Conservation (phyloP, 2,888 invertebrate genomes). For the Hyposoter didymator region DNA sequence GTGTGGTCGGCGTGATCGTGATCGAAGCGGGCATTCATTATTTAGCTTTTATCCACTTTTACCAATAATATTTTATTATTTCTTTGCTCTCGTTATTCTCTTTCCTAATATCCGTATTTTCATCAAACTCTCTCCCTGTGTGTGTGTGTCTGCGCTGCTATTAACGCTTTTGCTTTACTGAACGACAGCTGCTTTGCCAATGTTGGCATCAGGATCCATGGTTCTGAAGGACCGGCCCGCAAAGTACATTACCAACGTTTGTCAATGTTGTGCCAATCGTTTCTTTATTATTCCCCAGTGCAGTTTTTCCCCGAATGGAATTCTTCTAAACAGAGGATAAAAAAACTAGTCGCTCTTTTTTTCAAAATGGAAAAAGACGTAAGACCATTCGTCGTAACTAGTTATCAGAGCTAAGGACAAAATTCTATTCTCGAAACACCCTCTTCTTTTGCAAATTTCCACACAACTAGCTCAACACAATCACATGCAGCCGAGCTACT, state of each 20-base stretch:
- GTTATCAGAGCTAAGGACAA: not conserved
- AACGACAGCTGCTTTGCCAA: constrained; percentile 77
- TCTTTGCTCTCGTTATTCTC: constrained; percentile 39
- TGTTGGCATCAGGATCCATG: constrained; percentile 81
- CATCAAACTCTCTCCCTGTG: constrained; percentile 20
- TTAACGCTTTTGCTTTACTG: constrained; percentile 73
- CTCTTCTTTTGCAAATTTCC: not conserved
- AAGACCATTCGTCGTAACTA: not conserved
- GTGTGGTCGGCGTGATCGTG: constrained; percentile 77
- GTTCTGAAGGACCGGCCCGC: constrained; percentile 80
- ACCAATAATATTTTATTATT: constrained; percentile 16
- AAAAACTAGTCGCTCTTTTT: constrained; percentile 17
- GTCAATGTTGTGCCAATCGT: constrained; percentile 43
- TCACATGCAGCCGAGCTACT: not conserved
- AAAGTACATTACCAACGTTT: constrained; percentile 82
- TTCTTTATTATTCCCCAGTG: not conserved
- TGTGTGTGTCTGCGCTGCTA: constrained; percentile 65
- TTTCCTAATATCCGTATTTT: constrained; percentile 27
- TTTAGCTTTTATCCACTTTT: constrained; percentile 77
- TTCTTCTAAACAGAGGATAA: constrained; percentile 21
- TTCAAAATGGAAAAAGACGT: not conserved
- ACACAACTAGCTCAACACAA: not conserved
- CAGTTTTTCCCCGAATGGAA: constrained; percentile 9
- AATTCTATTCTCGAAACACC: not conserved
- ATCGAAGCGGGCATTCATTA: constrained; percentile 82